phyloP scores from a whole-genome alignment of 2,113 vertebrate species.

The Amazona guildingii region DNA sequence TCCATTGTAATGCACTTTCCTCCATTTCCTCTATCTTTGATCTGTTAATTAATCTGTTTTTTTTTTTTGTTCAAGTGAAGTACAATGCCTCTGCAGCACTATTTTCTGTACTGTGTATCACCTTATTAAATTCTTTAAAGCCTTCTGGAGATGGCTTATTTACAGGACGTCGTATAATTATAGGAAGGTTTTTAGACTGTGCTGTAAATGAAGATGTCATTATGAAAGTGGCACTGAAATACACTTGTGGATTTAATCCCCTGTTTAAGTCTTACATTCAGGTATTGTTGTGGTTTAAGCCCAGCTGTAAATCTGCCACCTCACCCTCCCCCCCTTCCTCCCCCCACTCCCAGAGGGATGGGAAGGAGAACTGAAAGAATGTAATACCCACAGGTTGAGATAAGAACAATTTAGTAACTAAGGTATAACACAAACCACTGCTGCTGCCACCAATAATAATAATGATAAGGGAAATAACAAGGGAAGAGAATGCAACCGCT shows the following conservation, averaged over 20 bases:
- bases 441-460: no score
- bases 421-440: no score
- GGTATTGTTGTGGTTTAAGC: no score
- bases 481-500: no score
- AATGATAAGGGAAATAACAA: no score
- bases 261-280: background rate
- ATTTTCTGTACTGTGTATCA: background rate
- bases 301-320: no score
- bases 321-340: no score
- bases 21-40: background rate
- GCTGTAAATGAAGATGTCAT: background rate
- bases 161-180: slow-evolving; percentile 3
- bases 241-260: background rate
- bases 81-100: background rate
- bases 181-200: background rate
- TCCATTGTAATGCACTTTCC: background rate
- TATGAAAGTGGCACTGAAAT: background rate
- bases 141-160: background rate
- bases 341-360: no score
- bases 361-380: no score
- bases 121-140: slow-evolving; percentile 12
- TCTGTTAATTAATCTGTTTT: slow-evolving; percentile 42
- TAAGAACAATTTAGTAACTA: no score
- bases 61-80: background rate
- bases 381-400: no score